phyloP scores from a whole-genome alignment of 2,888 invertebrate genomes.

The Blomia tropicalis region DNA sequence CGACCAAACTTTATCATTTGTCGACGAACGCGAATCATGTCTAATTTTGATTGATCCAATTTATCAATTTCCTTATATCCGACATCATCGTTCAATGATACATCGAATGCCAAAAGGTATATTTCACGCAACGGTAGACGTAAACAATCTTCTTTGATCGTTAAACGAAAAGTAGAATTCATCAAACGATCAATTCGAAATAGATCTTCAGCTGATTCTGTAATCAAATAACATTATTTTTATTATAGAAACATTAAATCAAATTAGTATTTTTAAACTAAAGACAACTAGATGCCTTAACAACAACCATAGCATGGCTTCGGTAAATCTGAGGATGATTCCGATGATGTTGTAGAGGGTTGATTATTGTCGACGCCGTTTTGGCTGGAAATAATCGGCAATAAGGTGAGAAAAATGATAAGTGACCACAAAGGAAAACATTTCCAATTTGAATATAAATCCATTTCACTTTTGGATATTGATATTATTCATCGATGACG shows the following conservation, averaged over 20 bases:
- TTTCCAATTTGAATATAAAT: too few relatives aligned
- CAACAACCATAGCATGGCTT: too few relatives aligned
- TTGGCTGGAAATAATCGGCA: too few relatives aligned
- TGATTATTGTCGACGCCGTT: too few relatives aligned
- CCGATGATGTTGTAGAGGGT: too few relatives aligned
- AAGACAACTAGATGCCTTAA: too few relatives aligned
- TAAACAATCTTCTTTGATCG: neutral
- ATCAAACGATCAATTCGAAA: neutral
- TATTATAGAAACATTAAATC: too few relatives aligned
- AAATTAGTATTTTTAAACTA: neutral
- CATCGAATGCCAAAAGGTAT: neutral
- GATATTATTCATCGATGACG: too few relatives aligned
- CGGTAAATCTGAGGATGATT: too few relatives aligned
- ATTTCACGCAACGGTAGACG: neutral
- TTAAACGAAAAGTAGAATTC: neutral
- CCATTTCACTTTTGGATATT: too few relatives aligned
- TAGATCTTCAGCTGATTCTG: neutral
- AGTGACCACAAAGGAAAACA: too few relatives aligned
- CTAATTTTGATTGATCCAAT: neutral
- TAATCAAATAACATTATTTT: neutral
- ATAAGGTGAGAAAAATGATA: too few relatives aligned
- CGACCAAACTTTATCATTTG: neutral
- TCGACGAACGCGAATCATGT: neutral
- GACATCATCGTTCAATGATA: neutral
- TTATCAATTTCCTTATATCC: neutral